These are phyloP conservation scores for Holothuria scabra DNA, from an alignment of 53 echinoderm and acorn worm genomes.

Conservation along the genomic window DNA sequence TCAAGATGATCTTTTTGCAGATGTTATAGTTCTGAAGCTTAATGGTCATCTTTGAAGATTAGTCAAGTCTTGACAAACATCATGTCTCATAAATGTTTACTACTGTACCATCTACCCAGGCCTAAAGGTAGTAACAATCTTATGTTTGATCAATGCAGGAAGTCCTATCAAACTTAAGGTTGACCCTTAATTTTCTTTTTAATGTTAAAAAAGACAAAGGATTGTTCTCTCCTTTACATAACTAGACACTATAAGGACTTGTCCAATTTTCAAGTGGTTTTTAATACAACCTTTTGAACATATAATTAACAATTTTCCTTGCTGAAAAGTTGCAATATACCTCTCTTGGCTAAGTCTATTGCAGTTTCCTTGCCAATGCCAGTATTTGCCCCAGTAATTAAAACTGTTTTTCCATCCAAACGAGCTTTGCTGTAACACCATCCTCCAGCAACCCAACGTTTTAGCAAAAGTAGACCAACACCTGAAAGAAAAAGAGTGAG, in stretches of 20 bases:
- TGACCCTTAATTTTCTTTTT: no score
- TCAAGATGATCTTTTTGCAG: no score
- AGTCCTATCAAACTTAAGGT: no score
- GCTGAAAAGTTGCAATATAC: conserved; percentile 25
- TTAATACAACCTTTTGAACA: neutral
- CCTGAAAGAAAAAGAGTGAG: neutral
- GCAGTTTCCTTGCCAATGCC: conserved; percentile 78
- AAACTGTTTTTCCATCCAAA: conserved; percentile 65
- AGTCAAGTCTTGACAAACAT: no score
- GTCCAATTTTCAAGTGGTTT: neutral
- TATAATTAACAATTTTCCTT: neutral
- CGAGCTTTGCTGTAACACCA: conserved; percentile 64
- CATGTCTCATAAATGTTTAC: neutral
- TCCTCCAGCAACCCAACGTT: conserved; percentile 48
- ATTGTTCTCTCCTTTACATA: neutral
- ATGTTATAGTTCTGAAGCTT: no score
- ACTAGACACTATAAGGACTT: neutral
- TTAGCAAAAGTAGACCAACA: conserved; percentile 10
- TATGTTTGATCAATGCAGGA: no score
- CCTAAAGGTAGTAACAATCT: no score
- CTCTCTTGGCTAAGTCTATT: conserved; percentile 64
- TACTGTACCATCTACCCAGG: neutral
- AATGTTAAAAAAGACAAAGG: no score
- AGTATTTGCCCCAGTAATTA: conserved; percentile 72
- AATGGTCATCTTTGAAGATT: no score